Percentiles rank a stretch among this genome's conserved stretches.
Evolutionary conservation across 2,797 vertebrate genomes (phyloP).

Genomic region (Staurois parvus): DNA sequence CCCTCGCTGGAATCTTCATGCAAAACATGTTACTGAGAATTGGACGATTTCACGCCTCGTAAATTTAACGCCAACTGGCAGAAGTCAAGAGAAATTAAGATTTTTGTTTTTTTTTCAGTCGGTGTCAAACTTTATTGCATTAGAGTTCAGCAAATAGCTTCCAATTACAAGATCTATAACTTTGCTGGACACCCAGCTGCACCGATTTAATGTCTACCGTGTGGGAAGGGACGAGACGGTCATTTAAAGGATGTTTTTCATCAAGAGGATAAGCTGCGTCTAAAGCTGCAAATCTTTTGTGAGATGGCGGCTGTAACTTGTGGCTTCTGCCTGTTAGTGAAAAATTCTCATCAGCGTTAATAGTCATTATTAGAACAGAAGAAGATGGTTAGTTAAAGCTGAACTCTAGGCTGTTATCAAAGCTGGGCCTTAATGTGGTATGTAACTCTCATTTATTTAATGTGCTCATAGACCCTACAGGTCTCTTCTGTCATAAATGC

Average conservation of each 20-base stretch:
- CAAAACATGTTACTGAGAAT: slow-evolving; percentile 65
- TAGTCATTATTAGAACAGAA: neutral
- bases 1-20: slow-evolving; percentile 48
- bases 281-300: neutral
- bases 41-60: slow-evolving; percentile 69
- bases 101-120: slow-evolving; percentile 42
- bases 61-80: slow-evolving; percentile 69
- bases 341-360: neutral
- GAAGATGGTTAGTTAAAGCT: too few relatives aligned
- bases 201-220: neutral
- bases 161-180: slow-evolving; percentile 38
- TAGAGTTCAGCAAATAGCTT: slow-evolving; percentile 39
- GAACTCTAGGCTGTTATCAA: too few relatives aligned
- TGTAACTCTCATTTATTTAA: too few relatives aligned
- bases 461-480: too few relatives aligned
- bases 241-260: slow-evolving; percentile 24
- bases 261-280: neutral
- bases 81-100: slow-evolving; percentile 70
- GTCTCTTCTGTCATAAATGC: too few relatives aligned
- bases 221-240: neutral
- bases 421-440: too few relatives aligned
- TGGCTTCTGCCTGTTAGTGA: too few relatives aligned
- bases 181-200: slow-evolving; percentile 32
- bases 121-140: slow-evolving; percentile 51
- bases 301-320: neutral